Conservation (phyloP, 1,140 invertebrate genomes). For the Colletes latitarsis region DNA sequence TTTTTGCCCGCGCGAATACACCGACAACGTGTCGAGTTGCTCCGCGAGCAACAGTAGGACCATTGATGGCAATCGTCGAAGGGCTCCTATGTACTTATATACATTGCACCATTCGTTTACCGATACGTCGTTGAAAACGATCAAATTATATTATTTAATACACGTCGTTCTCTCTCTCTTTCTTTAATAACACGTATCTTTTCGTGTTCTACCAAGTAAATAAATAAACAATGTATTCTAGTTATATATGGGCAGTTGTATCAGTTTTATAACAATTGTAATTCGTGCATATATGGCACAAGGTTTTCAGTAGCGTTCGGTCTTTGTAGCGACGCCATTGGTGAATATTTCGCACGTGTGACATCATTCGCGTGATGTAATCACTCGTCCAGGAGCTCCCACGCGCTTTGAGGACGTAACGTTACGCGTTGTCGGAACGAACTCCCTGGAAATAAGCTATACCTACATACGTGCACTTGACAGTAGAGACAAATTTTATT, state of each 20-base stretch:
- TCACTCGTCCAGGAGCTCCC: constrained; percentile 25
- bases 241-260: too few relatives aligned
- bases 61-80: not conserved
- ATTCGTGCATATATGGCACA: too few relatives aligned
- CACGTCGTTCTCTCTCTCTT: too few relatives aligned
- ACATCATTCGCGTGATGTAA: constrained; percentile 52
- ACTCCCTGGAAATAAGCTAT: constrained; percentile 18
- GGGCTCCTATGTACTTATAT: too few relatives aligned
- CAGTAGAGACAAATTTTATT: not conserved
- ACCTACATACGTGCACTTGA: constrained; percentile 20
- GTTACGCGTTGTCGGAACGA: not conserved
- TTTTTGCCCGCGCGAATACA: constrained; percentile 21
- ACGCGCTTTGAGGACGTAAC: constrained; percentile 8
- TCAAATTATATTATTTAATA: too few relatives aligned
- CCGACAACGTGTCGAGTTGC: constrained; percentile 1
- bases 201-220: too few relatives aligned
- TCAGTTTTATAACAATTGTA: not conserved
- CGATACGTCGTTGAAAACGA: too few relatives aligned
- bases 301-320: not conserved
- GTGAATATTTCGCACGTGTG: constrained; percentile 49
- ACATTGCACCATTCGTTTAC: too few relatives aligned
- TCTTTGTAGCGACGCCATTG: constrained; percentile 9
- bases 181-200: too few relatives aligned
- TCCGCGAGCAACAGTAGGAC: not conserved
- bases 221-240: too few relatives aligned